These are phyloP conservation scores for Mus minutoides DNA, from an alignment of 2,797 vertebrate genomes.

Conservation along the genomic window DNA sequence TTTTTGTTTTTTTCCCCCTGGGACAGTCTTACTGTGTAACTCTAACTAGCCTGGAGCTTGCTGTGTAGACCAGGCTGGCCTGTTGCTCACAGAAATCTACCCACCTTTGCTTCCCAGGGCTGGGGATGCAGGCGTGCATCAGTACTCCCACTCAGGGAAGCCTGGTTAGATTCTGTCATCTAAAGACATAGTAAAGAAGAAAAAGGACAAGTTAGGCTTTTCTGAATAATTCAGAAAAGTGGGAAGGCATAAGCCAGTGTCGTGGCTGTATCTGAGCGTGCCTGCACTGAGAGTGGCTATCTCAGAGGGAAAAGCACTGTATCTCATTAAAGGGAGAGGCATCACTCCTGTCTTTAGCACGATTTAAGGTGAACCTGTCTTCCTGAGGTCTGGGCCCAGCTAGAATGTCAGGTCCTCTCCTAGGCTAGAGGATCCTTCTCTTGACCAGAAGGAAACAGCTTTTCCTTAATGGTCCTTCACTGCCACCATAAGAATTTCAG, in stretches of 20 bases:
- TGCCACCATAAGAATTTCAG: background rate
- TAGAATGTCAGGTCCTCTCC: background rate
- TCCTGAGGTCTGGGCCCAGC: background rate
- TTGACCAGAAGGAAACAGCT: background rate
- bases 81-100: background rate
- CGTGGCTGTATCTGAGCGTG: background rate
- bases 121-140: background rate
- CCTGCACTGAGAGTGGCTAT: too few species aligned
- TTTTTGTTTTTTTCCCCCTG: background rate
- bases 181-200: background rate
- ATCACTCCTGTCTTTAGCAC: background rate
- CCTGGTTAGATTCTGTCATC: background rate
- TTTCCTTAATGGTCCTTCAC: background rate
- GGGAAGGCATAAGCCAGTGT: background rate
- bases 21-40: background rate
- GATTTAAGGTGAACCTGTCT: background rate
- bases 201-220: background rate
- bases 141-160: background rate
- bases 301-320: too few species aligned
- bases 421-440: background rate
- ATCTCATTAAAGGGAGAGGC: background rate
- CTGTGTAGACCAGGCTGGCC: background rate
- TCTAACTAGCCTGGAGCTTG: background rate
- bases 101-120: background rate
- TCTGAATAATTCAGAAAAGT: background rate